Evolutionary conservation across 2,888 invertebrate species (phyloP).

Genomic region (Tenthredo mesomela): DNA sequence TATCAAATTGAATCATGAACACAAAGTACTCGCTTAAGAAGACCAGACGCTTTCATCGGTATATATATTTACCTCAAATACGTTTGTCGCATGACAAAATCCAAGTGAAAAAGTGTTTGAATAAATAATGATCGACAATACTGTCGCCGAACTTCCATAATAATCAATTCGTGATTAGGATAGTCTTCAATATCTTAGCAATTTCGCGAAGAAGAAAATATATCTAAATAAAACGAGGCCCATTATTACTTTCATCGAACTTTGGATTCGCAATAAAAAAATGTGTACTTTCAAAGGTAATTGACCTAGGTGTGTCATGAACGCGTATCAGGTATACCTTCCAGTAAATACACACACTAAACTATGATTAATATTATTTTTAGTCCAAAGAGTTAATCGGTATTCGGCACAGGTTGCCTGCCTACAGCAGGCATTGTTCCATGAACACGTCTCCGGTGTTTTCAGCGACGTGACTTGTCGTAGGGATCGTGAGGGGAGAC

Average conservation of each 20-base stretch:
- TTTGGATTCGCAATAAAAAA: background rate
- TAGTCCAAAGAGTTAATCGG: conserved; percentile 30
- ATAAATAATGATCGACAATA: background rate
- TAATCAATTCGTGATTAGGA: background rate
- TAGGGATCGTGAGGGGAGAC: background rate
- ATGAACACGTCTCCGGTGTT: conserved; percentile 46
- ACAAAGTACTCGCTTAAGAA: background rate
- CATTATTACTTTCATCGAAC: background rate
- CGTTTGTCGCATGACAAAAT: background rate
- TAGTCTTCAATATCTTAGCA: background rate
- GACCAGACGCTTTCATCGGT: conserved; percentile 1
- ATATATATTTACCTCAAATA: background rate
- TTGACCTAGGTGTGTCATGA: conserved; percentile 26
- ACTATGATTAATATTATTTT: conserved; percentile 22
- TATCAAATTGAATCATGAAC: conserved; percentile 1
- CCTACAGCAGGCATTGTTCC: conserved; percentile 28
- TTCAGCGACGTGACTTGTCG: conserved; percentile 35
- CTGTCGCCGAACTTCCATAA: background rate
- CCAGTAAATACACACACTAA: background rate
- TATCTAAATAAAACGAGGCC: background rate
- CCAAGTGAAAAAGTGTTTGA: background rate
- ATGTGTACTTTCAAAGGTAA: background rate
- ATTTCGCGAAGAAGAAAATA: background rate
- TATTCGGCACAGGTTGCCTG: conserved; percentile 20
- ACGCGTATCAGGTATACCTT: background rate